A percentile compares a stretch with the other conserved stretches of the same genome.
Conservation (phyloP, 2,797 vertebrate genomes). For the Xenops minutus region DNA sequence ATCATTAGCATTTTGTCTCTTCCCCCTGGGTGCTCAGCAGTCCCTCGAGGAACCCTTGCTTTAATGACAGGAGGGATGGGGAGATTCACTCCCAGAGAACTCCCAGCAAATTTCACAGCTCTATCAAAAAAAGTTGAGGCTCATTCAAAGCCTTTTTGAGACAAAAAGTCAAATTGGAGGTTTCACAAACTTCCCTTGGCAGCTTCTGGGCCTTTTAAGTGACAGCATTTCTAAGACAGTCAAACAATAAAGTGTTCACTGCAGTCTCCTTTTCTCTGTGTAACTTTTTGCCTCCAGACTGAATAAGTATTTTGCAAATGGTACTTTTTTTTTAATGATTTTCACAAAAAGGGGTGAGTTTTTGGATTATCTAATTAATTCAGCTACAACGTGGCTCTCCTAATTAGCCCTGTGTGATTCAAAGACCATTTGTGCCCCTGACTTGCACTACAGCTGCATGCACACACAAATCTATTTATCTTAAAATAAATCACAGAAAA, state of each 20-base stretch:
- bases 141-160: not conserved
- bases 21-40: not conserved
- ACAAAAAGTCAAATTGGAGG: not conserved
- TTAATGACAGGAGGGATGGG: not conserved
- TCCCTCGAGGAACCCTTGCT: not conserved
- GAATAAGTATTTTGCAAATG: not conserved
- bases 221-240: not conserved
- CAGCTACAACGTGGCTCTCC: not conserved
- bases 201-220: conserved; percentile 15
- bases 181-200: not conserved
- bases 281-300: not conserved
- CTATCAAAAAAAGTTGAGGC: not conserved
- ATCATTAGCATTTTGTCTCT: not conserved
- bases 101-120: not conserved
- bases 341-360: not conserved
- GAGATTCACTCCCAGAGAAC: not conserved
- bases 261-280: not conserved
- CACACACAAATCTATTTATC: not conserved
- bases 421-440: not conserved
- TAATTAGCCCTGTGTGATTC: not conserved
- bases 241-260: not conserved
- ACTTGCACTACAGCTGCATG: not conserved
- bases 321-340: not conserved
- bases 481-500: not conserved
- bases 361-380: not conserved